Percentiles rank a stretch among this genome's conserved stretches.
These are phyloP conservation scores for Enteromius anoplus DNA, from an alignment of 2,797 vertebrate genomes.

Conservation along the genomic window DNA sequence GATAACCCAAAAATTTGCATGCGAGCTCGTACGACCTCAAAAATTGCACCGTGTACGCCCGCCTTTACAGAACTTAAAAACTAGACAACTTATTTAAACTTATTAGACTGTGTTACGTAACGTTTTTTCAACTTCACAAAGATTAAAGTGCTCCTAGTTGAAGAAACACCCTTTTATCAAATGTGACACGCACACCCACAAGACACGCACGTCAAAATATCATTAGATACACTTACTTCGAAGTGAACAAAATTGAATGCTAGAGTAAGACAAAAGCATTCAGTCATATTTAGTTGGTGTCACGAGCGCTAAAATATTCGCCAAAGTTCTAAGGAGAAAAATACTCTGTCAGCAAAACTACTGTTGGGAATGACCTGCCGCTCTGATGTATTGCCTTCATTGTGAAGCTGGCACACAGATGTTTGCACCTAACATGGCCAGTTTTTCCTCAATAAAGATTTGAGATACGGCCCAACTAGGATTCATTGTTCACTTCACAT, in stretches of 20 bases:
- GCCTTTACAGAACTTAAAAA: too few relatives aligned
- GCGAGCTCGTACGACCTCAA: too few relatives aligned
- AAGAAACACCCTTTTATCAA: neutral
- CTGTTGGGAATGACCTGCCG: constrained; percentile 14
- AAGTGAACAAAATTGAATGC: neutral
- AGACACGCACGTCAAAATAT: neutral
- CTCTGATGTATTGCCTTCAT: constrained; percentile 23
- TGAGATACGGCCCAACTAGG: constrained; percentile 10
- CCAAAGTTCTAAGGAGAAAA: neutral
- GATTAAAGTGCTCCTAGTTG: too few relatives aligned
- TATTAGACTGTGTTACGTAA: too few relatives aligned
- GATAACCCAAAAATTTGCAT: too few relatives aligned
- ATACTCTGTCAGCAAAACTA: constrained; percentile 31
- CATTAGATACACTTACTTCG: neutral
- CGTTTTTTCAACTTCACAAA: too few relatives aligned
- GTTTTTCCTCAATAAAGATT: constrained; percentile 26
- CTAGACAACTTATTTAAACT: too few relatives aligned
- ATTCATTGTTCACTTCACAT: constrained; percentile 9
- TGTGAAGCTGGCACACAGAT: constrained; percentile 29
- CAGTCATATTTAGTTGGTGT: neutral
- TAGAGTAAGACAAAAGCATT: constrained; percentile 15
- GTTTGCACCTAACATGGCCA: constrained; percentile 25
- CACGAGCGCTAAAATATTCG: neutral
- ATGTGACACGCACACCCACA: neutral
- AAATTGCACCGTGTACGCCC: too few relatives aligned